Percentiles rank a stretch among this genome's conserved stretches.
phyloP scores from a whole-genome alignment of 2,797 vertebrate species.

The Hydrophis major region DNA sequence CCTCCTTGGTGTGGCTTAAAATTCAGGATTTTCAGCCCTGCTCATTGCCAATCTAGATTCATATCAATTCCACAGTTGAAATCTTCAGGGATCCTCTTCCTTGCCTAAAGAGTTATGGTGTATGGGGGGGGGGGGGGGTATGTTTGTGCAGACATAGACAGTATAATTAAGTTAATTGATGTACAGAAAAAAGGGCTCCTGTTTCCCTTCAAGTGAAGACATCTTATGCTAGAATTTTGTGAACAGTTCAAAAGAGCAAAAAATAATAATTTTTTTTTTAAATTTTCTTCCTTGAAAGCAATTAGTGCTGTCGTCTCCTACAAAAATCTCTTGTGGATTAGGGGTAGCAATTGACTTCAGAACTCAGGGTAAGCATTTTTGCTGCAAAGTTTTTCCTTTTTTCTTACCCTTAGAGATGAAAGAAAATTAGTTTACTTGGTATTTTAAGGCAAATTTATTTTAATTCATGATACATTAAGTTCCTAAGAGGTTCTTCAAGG shows the following conservation, averaged over 20 bases:
- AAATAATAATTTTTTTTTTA: too few species aligned
- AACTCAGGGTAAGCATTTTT: not conserved
- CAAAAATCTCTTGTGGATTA: not conserved
- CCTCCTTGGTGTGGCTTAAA: slow-evolving; percentile 12
- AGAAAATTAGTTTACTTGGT: not conserved
- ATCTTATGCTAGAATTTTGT: not conserved
- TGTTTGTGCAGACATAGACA: not conserved
- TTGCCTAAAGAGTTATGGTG: not conserved
- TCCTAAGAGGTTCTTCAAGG: not conserved
- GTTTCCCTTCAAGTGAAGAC: not conserved
- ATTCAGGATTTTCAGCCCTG: slow-evolving; percentile 5
- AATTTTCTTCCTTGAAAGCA: not conserved
- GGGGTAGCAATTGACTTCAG: not conserved
- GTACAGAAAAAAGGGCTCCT: not conserved
- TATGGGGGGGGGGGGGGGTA: not conserved
- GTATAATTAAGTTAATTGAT: not conserved
- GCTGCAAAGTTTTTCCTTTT: not conserved
- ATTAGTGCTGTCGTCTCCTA: not conserved
- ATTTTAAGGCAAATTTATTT: not conserved
- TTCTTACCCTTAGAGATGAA: not conserved
- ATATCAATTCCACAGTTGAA: not conserved
- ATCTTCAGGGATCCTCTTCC: not conserved
- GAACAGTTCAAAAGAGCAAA: not conserved
- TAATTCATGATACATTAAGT: not conserved
- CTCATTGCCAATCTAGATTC: not conserved